Percentiles rank a stretch among this genome's conserved stretches.
phyloP scores from a whole-genome alignment of 35 echinoderm and acorn worm species.

The Chiridota heheva region DNA sequence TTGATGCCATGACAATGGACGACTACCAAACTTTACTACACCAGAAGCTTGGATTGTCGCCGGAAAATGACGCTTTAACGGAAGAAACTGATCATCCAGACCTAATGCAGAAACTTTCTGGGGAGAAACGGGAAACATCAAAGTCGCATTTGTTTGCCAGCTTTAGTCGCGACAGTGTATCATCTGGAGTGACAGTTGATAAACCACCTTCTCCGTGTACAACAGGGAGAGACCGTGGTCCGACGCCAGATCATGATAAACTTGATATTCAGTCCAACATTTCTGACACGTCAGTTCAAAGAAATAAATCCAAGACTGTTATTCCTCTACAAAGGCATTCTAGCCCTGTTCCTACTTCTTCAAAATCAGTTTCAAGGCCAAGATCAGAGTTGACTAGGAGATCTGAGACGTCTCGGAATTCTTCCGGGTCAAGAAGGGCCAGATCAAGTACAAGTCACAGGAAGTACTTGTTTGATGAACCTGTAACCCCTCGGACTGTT shows the following conservation, averaged over 20 bases:
- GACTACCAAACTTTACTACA: constrained; percentile 71
- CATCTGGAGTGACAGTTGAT: constrained; percentile 28
- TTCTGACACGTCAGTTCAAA: no score
- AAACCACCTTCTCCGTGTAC: constrained; percentile 22
- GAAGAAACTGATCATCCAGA: constrained; percentile 8
- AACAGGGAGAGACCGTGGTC: no score
- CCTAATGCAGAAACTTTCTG: constrained; percentile 7
- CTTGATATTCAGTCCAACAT: no score
- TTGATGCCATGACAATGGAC: constrained; percentile 49
- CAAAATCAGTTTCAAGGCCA: constrained; percentile 1
- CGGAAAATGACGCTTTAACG: not conserved
- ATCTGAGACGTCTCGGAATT: not conserved
- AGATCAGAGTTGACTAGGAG: constrained; percentile 21
- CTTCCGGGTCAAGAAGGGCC: constrained; percentile 34
- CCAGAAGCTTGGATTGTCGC: constrained; percentile 39
- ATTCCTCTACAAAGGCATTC: not conserved
- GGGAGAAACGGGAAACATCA: not conserved
- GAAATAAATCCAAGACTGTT: no score
- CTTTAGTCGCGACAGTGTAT: constrained; percentile 25
- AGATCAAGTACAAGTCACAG: constrained; percentile 60
- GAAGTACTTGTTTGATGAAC: constrained; percentile 49
- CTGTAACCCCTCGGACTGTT: constrained; percentile 37
- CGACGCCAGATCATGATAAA: no score
- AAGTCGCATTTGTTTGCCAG: constrained; percentile 16
- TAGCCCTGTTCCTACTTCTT: not conserved